Base-by-base conservation (phyloP, 2,797 vertebrate species). In the Etheostoma nigrum region DNA sequence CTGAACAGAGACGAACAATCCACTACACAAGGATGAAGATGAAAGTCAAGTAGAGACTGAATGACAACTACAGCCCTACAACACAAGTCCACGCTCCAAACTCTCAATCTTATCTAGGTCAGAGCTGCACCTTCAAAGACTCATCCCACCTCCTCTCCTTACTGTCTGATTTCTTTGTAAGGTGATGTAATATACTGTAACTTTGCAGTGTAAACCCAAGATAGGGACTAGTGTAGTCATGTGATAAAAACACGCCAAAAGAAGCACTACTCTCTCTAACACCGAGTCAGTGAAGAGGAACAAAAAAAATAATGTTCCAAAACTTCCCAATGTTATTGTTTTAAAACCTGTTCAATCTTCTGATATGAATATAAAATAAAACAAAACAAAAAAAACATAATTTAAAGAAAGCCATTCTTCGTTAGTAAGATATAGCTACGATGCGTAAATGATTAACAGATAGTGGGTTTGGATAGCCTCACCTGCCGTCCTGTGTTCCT, bases 101-200 rank as follows among this genome's bases (percentile, higher is more conserved):
- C 67, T 87, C 86, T 62, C 44, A 72, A 68, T 86, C 84, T 86
- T 93, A 94, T 94, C 88, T 95, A 91, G 94, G 94, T 94, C 93
- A 94, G 75, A 83, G 86, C 88, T 74, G 80, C 73, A 83, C 82
- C 86, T 91, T 82, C 83, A 78, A 78, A 89, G 69, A 76, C 57
- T 86, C 76, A 78, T 81, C 83, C 86, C 75, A 70, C 77, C 70
- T 82, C 82, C 70, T 81, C 68, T 77, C 66, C 55, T 73, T 78
- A 76, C 62, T 21, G 54, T 74, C 74, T 81, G 75, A 72, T 78
- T 78, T 83, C 88, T 91, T 88, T 90, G 87, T 63, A 76, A 36
- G 63, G 80, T 93, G 93, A 93, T 93, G 91, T 92, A 94, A 94
- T 81, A 16, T 65, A 83, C 74, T 91, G 92, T 90, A 94, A 94